Percentiles rank a stretch among this genome's conserved stretches.
Conservation (phyloP, 2,113 vertebrate genomes). For the Dryoscopus gambensis region DNA sequence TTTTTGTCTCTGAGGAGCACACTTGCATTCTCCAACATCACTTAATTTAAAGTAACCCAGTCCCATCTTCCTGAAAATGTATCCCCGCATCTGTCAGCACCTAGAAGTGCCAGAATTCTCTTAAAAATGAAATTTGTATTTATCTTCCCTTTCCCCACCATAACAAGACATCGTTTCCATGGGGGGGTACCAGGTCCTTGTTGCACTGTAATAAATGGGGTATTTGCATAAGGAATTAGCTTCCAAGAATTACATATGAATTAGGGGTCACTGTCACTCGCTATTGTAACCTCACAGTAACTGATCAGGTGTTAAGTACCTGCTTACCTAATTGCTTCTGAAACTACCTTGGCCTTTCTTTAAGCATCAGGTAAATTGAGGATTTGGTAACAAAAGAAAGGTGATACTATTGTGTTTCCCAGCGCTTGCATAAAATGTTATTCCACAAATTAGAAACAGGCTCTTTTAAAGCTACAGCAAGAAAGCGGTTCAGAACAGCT, state of each 20-base stretch:
- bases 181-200: background rate
- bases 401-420: slow-evolving; percentile 30
- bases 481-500: background rate
- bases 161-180: slow-evolving; percentile 32
- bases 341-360: slow-evolving; percentile 60
- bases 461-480: background rate
- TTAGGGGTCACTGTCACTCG: slow-evolving; percentile 34
- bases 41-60: slow-evolving; percentile 13
- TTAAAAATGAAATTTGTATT: background rate
- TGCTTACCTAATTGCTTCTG: slow-evolving; percentile 71
- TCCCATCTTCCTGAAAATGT: background rate
- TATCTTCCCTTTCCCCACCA: background rate
- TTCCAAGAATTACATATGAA: slow-evolving; percentile 72
- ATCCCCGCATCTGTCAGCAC: slow-evolving; percentile 6
- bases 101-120: background rate
- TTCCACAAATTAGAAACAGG: slow-evolving; percentile 29
- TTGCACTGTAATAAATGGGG: slow-evolving; percentile 7
- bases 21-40: slow-evolving; percentile 40
- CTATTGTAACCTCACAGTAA: slow-evolving; percentile 55
- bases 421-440: background rate
- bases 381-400: slow-evolving; percentile 58
- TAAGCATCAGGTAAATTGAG: slow-evolving; percentile 64
- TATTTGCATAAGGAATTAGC: slow-evolving; percentile 75
- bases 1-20: slow-evolving; percentile 39
- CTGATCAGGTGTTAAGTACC: slow-evolving; percentile 73